Evolutionary conservation across 2,113 vertebrate genomes (phyloP), one percentile per base, ranked within the genome.

Genomic region (Atractosteus spatula): DNA sequence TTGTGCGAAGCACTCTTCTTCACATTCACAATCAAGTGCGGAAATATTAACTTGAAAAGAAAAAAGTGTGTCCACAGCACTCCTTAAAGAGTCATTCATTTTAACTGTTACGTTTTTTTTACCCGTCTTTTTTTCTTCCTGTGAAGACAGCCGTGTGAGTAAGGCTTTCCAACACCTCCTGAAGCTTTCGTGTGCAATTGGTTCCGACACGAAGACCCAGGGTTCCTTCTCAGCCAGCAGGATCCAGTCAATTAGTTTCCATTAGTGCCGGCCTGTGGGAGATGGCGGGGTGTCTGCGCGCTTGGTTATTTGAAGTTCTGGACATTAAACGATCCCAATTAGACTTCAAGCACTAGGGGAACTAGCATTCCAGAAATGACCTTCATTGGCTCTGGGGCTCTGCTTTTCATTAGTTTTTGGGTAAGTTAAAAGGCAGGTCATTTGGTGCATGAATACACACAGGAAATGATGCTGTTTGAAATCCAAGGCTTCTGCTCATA

Each of bases 1-100:
- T 51, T 51, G 1, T 7, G 10, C 1, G 10, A 51, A 10, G 5
- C 3, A 51, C 47, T 55, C 69, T 41, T 68, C 69, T 66, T 80
- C 67, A 76, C 74, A 55, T 41, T 41, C 43, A 14, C 68, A 69
- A 59, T 69, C 41, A 78, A 67, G 80, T 81, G 80, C 78, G 69
- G 73, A 61, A 71, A 62, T 69, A 68, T 68, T 29, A 45, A 65
- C 76, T 73, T 62, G 74, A 63, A 66, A 67, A 69, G 69, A 8
- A 43, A 72, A 45, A 41, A 59, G 61, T 41, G 41, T 55, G 5
- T 71, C 43, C 29, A 0, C 42, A 45, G 41, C 73, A 29, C 47
- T 71, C 45, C 45, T 13, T 43, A 13, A 13, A 14, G 42, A 13
- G 47, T 55, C 10, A 13, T 29, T 69, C 17, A 11, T 11, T 69